Conservation (phyloP, 1,140 invertebrate genomes). For the Panagrolaimus sp. region DNA sequence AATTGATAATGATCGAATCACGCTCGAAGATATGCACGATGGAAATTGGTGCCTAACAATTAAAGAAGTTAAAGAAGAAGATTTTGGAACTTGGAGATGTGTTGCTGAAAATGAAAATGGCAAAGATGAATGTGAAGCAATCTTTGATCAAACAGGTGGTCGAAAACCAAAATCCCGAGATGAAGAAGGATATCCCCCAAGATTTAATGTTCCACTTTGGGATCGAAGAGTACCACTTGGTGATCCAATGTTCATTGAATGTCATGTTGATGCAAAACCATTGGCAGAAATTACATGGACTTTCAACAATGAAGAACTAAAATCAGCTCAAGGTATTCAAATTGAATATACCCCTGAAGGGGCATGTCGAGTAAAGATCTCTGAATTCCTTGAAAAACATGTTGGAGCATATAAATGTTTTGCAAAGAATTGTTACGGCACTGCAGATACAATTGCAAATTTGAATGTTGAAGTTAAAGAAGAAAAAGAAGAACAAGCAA, state of each 20-base stretch:
- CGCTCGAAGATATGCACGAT: conserved; percentile 54
- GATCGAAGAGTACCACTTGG: conserved; percentile 55
- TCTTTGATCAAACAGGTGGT: conserved; percentile 43
- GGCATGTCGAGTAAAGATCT: conserved; percentile 83
- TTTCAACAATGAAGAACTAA: conserved; percentile 27
- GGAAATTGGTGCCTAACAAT: conserved; percentile 55
- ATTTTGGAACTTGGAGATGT: conserved; percentile 62
- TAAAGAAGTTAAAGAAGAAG: conserved; percentile 59
- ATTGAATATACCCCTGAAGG: conserved; percentile 75
- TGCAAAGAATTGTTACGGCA: conserved; percentile 84
- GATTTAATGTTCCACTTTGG: conserved; percentile 59
- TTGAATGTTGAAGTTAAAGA: conserved; percentile 71
- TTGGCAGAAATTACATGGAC: conserved; percentile 53
- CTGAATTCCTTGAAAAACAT: conserved; percentile 76
- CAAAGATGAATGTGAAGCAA: conserved; percentile 59
- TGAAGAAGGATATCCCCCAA: conserved; percentile 51
- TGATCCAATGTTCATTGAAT: conserved; percentile 54
- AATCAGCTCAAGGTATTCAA: conserved; percentile 69
- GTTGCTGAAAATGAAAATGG: conserved; percentile 61
- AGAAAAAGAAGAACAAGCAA: conserved; percentile 26
- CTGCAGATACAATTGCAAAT: conserved; percentile 72
- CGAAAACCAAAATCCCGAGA: conserved; percentile 22
- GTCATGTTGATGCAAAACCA: conserved; percentile 59
- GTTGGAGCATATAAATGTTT: conserved; percentile 87
- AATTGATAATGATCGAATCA: conserved; percentile 36